phyloP scores from a whole-genome alignment of 2,113 vertebrate genomes.

The Lota lota region DNA sequence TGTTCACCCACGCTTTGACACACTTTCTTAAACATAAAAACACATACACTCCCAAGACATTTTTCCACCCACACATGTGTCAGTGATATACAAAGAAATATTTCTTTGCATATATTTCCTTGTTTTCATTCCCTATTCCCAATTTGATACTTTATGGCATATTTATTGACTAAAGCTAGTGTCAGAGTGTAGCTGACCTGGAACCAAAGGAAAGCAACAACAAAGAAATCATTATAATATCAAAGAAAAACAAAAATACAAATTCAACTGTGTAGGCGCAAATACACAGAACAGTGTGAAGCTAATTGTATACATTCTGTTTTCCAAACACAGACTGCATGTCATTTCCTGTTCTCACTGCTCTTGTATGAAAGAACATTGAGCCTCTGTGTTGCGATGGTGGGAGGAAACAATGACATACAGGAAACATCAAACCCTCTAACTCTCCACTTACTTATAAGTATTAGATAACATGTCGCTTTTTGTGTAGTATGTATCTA shows the following conservation, averaged over 20 bases:
- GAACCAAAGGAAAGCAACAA: too few species aligned
- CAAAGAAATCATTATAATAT: too few species aligned
- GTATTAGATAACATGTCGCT: too few species aligned
- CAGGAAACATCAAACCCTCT: too few species aligned
- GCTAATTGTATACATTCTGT: slow-evolving; percentile 19
- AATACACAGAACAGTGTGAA: not conserved
- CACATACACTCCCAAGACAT: not conserved
- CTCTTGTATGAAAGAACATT: not conserved
- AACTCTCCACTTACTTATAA: too few species aligned
- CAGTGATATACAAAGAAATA: not conserved
- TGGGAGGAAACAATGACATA: too few species aligned
- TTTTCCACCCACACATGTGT: not conserved
- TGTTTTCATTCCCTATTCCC: too few species aligned
- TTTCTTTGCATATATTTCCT: not conserved
- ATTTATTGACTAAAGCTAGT: too few species aligned
- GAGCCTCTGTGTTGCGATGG: not conserved
- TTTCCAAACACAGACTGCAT: slow-evolving; percentile 27
- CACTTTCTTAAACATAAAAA: not conserved
- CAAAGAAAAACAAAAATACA: slow-evolving; percentile 18
- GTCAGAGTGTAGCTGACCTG: too few species aligned
- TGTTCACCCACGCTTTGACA: not conserved
- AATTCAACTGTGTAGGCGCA: slow-evolving; percentile 2
- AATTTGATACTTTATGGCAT: too few species aligned
- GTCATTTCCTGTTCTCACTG: slow-evolving; percentile 21
- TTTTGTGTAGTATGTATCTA: too few species aligned